phyloP scores from a whole-genome alignment of 2,113 vertebrate genomes.

The Phocoena sinus region DNA sequence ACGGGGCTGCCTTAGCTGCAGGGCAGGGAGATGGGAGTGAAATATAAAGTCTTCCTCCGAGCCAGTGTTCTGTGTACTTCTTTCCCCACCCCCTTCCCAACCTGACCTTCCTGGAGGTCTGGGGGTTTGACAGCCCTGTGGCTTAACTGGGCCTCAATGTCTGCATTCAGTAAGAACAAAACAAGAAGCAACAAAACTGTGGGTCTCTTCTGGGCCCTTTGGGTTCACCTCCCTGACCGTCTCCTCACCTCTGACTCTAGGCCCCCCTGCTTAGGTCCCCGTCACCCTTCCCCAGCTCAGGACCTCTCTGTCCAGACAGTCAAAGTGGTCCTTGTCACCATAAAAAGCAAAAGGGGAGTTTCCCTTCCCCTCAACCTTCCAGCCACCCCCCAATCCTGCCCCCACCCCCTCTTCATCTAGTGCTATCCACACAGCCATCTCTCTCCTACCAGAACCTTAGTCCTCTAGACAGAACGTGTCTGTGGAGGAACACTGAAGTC shows the following conservation, averaged over 20 bases:
- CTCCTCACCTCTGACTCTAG: not conserved
- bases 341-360: not conserved
- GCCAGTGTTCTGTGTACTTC: not conserved
- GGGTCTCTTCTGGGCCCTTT: not conserved
- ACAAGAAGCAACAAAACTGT: not conserved
- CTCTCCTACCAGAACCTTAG: not conserved
- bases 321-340: not conserved
- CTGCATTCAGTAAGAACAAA: not conserved
- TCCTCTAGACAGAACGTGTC: not conserved
- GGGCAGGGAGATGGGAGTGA: not conserved
- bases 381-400: not conserved
- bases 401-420: rapidly evolving
- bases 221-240: not conserved
- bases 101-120: not conserved
- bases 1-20: not conserved
- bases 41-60: constrained; percentile 57
- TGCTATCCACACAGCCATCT: not conserved
- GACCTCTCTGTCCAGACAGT: not conserved
- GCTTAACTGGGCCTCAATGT: too few relatives aligned
- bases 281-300: not conserved
- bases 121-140: not conserved
- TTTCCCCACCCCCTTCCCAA: rapidly evolving
- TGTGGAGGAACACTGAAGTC: not conserved
- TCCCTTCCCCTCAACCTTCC: not conserved
- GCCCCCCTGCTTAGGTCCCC: not conserved